A percentile compares a stretch with the other conserved stretches of the same genome.
Conservation (phyloP, 2,888 invertebrate species). For the Patella depressa region DNA sequence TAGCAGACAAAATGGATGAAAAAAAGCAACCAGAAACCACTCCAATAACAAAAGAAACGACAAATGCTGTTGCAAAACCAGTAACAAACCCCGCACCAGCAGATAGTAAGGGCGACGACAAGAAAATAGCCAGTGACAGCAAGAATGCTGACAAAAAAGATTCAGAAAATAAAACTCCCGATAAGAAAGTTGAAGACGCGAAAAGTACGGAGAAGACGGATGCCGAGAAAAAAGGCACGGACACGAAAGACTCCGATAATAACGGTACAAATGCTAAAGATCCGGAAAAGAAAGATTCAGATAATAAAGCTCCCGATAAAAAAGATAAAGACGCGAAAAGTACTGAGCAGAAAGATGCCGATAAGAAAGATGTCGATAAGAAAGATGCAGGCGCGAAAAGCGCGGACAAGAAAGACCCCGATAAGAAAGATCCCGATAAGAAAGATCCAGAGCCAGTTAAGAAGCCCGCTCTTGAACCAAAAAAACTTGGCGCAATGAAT, state of each 20-base stretch:
- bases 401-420: too few species aligned
- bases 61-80: not conserved
- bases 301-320: not conserved
- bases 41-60: too few species aligned
- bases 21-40: too few species aligned
- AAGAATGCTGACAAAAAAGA: not conserved
- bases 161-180: not conserved
- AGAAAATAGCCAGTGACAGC: not conserved
- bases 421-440: too few species aligned
- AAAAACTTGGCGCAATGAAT: too few species aligned
- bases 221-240: not conserved
- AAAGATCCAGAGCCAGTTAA: too few species aligned
- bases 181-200: not conserved
- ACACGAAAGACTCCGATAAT: not conserved
- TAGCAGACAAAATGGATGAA: too few species aligned
- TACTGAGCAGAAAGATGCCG: not conserved
- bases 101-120: slow-evolving; percentile 12
- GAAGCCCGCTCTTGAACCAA: too few species aligned
- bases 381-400: too few species aligned
- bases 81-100: slow-evolving; percentile 11
- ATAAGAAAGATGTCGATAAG: too few species aligned
- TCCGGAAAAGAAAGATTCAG: not conserved
- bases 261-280: not conserved
- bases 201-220: not conserved
- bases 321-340: not conserved